phyloP scores from a whole-genome alignment of 2,113 vertebrate genomes.

The Prunella fulvescens region DNA sequence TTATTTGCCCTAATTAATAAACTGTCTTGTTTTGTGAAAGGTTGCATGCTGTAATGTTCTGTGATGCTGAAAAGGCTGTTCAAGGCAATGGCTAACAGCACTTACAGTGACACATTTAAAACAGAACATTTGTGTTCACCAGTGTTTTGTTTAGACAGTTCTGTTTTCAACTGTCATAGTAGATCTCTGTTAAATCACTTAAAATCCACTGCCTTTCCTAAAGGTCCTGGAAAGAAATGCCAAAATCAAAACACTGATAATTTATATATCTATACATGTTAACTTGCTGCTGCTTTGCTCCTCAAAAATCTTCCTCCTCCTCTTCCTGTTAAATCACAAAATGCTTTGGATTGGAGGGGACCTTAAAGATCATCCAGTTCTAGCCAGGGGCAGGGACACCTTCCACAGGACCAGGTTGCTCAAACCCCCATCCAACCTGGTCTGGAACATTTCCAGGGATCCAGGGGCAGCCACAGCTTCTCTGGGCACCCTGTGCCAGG shows the following conservation, averaged over 20 bases:
- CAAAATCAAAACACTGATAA: background rate
- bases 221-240: background rate
- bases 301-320: background rate
- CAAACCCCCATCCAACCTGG: background rate
- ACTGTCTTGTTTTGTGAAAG: background rate
- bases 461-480: background rate
- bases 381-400: background rate
- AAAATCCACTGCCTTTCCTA: background rate
- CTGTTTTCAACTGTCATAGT: background rate
- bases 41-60: background rate
- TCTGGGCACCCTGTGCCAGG: background rate
- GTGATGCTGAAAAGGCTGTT: background rate
- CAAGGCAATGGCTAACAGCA: background rate
- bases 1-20: background rate
- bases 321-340: background rate
- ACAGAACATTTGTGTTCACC: background rate
- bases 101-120: background rate
- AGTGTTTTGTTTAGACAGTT: background rate
- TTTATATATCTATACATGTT: background rate
- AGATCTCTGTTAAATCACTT: background rate
- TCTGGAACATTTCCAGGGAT: background rate
- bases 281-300: background rate
- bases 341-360: background rate
- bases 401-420: background rate
- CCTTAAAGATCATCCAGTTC: background rate